Evolutionary conservation across 2,888 invertebrate genomes (phyloP), one percentile per base, ranked within the genome.

Genomic region (Cynaeus angustus): DNA sequence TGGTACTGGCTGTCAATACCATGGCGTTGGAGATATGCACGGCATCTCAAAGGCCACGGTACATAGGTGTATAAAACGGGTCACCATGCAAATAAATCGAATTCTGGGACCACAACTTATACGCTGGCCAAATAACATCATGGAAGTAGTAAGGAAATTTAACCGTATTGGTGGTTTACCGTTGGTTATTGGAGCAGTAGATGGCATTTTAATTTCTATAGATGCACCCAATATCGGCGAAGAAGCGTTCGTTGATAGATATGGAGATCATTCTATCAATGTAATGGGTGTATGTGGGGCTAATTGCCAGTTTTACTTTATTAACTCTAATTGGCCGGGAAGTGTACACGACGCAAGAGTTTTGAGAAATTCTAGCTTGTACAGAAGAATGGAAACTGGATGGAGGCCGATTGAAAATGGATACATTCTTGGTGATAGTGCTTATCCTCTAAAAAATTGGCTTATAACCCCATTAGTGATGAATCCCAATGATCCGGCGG

Each of bases 1-100:
- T 8, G 71, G 73, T 75, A 58, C 67, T 70, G 74, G 28, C 37
- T 33, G 7, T n/a, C 75, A 75, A 45, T 71, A 74, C 48, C 72
- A 76, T 64, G 53, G 61, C 10, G 66, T 77, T 64, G 73, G 73
- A 21, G 76, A 74, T 56, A 76, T 75, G 71, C 76, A 77, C 71
- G 75, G 75, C n/a, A 70, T 78, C 46, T 70, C 71, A 43, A 77
- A 75, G 74, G 70, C 71, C 30, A 78, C 73, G 14, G 74, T 75
- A 3, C 74, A 73, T 61, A 71, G 75, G 66, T 71, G 72, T 52
- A 70, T 78, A 13, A 67, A 68, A 38, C 58, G 64, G 10, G 30
- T 71, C 56, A 37, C 41, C 66, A 13, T 2, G 1, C 1, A 2
- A 2, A 7, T 37, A 1, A 5, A 37, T 37, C 37, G 37, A 2